Conservation (phyloP, 2,888 invertebrate genomes). For the Drosophila anomalata region DNA sequence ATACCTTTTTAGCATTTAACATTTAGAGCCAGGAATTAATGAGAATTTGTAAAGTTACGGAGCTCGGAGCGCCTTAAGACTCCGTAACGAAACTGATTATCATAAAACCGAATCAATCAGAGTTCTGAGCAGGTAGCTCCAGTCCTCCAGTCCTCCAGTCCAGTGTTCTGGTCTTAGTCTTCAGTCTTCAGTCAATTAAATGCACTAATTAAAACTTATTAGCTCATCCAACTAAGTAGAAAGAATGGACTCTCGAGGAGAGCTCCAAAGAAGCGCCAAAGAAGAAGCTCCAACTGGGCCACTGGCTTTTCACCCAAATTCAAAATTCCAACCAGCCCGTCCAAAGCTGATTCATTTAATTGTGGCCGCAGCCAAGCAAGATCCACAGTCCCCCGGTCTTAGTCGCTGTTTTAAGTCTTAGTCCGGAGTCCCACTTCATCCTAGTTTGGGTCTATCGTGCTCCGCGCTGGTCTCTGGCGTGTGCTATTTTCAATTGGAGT, state of each 20-base stretch:
- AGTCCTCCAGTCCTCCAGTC: no score
- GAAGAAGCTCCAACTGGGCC: conserved; percentile 24
- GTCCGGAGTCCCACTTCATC: conserved; percentile 4
- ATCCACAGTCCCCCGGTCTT: conserved; percentile 35
- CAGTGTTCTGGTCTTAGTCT: no score
- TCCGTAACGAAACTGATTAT: conserved; percentile 33
- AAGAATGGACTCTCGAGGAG: conserved; percentile 2
- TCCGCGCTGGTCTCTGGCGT: neutral
- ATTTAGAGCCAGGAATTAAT: neutral
- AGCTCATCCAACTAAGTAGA: conserved; percentile 46
- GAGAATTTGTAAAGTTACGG: neutral
- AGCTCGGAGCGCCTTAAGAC: no score
- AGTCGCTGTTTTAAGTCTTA: conserved; percentile 14
- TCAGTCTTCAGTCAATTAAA: conserved; percentile 51
- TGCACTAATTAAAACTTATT: conserved; percentile 59
- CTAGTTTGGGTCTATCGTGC: conserved; percentile 15
- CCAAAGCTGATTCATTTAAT: conserved; percentile 43
- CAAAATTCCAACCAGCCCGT: conserved; percentile 26
- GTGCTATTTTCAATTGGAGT: conserved; percentile 51
- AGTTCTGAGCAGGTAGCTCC: no score
- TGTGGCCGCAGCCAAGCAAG: conserved; percentile 34
- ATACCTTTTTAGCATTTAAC: neutral
- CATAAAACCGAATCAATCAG: conserved; percentile 14
- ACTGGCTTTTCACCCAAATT: conserved; percentile 63
- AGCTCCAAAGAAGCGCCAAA: neutral